Conservation (phyloP, 2,888 invertebrate genomes). For the Drosophila atripex region DNA sequence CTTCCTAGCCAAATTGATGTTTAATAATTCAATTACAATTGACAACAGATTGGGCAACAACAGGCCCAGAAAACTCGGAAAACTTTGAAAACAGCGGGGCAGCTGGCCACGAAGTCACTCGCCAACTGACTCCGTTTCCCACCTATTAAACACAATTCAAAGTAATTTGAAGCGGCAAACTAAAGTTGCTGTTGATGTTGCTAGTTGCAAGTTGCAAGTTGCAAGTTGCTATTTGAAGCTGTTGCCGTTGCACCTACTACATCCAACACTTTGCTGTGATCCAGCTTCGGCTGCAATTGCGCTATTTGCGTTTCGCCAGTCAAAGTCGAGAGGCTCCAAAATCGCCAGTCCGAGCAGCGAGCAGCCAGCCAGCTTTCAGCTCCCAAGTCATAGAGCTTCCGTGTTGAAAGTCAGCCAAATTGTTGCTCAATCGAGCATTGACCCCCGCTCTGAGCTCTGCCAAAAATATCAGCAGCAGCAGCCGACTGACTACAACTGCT, state of each 20-base stretch:
- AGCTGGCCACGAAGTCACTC: slow-evolving; percentile 45
- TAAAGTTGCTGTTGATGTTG: slow-evolving; percentile 32
- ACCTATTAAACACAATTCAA: slow-evolving; percentile 78
- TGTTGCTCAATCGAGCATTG: slow-evolving; percentile 75
- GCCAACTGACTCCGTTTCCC: slow-evolving; percentile 73
- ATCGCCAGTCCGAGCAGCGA: slow-evolving; percentile 4
- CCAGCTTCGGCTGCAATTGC: slow-evolving; percentile 29
- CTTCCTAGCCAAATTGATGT: slow-evolving; percentile 74
- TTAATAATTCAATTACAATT: slow-evolving; percentile 70
- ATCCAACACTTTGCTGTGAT: slow-evolving; percentile 37
- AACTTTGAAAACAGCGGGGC: slow-evolving; percentile 22
- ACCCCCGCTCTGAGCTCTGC: slow-evolving; percentile 50
- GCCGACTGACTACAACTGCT: slow-evolving; percentile 9
- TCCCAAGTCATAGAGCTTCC: slow-evolving; percentile 52
- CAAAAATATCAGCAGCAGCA: slow-evolving; percentile 35
- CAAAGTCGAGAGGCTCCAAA: slow-evolving; percentile 25
- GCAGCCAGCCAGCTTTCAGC: slow-evolving; percentile 17
- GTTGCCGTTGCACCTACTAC: slow-evolving; percentile 59
- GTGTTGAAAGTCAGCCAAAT: slow-evolving; percentile 71
- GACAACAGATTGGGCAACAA: slow-evolving; percentile 53
- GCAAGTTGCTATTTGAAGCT: slow-evolving; percentile 26
- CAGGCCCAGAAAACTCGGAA: slow-evolving; percentile 8
- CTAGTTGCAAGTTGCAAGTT: slow-evolving; percentile 9
- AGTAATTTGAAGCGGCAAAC: slow-evolving; percentile 68
- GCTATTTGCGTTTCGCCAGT: slow-evolving; percentile 46